Evolutionary conservation across 2,888 invertebrate species (phyloP), one percentile per base, ranked within the genome.

Genomic region (Lasioglossum morio): DNA sequence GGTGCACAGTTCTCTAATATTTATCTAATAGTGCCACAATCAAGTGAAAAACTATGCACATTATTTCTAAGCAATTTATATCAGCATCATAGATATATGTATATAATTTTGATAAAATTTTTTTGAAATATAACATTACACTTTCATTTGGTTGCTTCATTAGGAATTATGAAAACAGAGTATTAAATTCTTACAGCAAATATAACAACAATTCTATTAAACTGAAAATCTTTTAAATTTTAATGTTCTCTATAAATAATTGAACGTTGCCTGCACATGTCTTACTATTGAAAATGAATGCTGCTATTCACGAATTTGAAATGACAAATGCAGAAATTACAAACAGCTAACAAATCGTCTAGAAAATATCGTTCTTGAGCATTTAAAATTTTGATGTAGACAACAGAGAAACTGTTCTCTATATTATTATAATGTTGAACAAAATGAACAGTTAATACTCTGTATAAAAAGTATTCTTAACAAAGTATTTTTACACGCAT

Each of bases 71-170:
- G 75, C 85, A 79, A 81, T 84, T 82, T 81, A 79, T 81, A 79
- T 57, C 81, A 69, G 80, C 83, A 63, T 79, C 53, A 75, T 43
- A 43, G 10, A 43, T 10, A 12, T 4, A 46, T 53, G 8, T 57
- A n/a, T 77, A 81, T 53, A 34, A 57, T 79, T 72, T 69, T 77
- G 66, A 78, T 86, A 83, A 79, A 84, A 84, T 78, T 70, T 81
- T 90, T 63, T 78, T 80, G 79, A 84, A 80, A 82, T 90, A 86
- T 87, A 89, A 85, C 72, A 57, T 77, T 82, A 90, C 79, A 89
- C 83, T 88, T 90, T 90, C 90, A 89, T 84, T 87, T 75, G 34
- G 48, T 63, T 69, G 37, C 23, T 85, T 81, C 77, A 78, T 79
- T 77, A 72, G 30, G 88, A 74, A 88, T 84, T 40, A n/a, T 81